Percentiles rank a stretch among this genome's conserved stretches.
Conservation (phyloP, 2,113 vertebrate genomes). For the Pedionomus torquatus region DNA sequence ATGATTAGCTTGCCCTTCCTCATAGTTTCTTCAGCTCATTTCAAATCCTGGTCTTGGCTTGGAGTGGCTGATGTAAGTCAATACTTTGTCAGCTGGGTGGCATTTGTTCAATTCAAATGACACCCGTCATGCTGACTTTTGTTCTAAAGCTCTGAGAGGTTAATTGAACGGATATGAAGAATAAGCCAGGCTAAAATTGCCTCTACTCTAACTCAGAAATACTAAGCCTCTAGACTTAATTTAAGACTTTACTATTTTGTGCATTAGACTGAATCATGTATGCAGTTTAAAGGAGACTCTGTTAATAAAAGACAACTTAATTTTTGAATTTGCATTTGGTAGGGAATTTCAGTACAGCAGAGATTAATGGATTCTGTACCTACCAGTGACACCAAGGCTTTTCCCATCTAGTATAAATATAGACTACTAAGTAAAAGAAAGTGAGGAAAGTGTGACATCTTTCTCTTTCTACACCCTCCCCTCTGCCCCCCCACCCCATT, state of each 20-base stretch:
- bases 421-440: neutral
- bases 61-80: constrained; percentile 36
- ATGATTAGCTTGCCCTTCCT: neutral
- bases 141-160: constrained; percentile 65
- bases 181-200: constrained; percentile 62
- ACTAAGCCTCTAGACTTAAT: constrained; percentile 62
- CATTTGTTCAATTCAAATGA: constrained; percentile 75
- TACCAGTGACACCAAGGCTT: neutral
- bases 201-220: constrained; percentile 54
- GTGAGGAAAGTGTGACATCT: neutral
- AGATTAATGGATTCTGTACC: neutral
- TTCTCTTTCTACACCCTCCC: neutral
- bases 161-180: constrained; percentile 77
- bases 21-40: constrained; percentile 1
- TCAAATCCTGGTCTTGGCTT: constrained; percentile 1
- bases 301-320: constrained; percentile 24
- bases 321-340: constrained; percentile 8
- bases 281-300: constrained; percentile 44
- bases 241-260: constrained; percentile 44
- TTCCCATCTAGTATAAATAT: neutral
- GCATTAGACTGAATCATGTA: constrained; percentile 11
- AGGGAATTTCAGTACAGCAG: neutral
- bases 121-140: constrained; percentile 45
- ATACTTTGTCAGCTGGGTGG: constrained; percentile 42
- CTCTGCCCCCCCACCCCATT: neutral